Conservation (phyloP, 1,140 invertebrate species). For the Achatina immaculata region DNA sequence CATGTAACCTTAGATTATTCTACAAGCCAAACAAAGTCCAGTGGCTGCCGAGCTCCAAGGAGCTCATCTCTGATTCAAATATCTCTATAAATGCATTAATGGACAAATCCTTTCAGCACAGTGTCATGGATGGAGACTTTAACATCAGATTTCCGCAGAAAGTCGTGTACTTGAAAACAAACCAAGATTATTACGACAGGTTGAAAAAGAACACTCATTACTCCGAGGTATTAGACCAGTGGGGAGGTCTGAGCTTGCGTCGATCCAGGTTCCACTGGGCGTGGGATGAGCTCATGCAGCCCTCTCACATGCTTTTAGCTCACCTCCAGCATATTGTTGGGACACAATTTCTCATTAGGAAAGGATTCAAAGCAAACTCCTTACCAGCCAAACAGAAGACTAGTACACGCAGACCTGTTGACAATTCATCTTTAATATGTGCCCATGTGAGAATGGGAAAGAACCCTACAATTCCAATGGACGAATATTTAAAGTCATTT, state of each 20-base stretch:
- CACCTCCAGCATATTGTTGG: conserved; percentile 8
- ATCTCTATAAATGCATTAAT: conserved; percentile 14
- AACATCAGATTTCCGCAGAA: conserved; percentile 31
- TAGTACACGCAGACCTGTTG: background rate
- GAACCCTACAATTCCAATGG: conserved; percentile 45
- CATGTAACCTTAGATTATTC: conserved; percentile 45
- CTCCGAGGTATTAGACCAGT: background rate
- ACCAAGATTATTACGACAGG: conserved; percentile 26
- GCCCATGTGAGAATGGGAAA: conserved; percentile 49
- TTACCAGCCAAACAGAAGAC: too few relatives aligned
- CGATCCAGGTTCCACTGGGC: conserved; percentile 14
- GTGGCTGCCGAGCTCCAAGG: conserved; percentile 37
- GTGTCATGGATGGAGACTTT: conserved; percentile 33
- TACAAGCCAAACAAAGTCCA: conserved; percentile 41
- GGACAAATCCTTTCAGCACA: background rate
- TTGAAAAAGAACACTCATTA: conserved; percentile 26
- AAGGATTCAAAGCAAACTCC: background rate
- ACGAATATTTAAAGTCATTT: conserved; percentile 11
- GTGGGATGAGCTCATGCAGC: conserved; percentile 30
- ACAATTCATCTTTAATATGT: conserved; percentile 41
- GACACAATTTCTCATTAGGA: background rate
- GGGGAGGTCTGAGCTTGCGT: background rate
- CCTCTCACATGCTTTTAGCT: background rate
- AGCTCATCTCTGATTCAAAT: conserved; percentile 8
- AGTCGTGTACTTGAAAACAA: conserved; percentile 44